These are phyloP conservation scores for Peromyscus aztecus DNA, from an alignment of 2,797 vertebrate genomes.

Conservation along the genomic window DNA sequence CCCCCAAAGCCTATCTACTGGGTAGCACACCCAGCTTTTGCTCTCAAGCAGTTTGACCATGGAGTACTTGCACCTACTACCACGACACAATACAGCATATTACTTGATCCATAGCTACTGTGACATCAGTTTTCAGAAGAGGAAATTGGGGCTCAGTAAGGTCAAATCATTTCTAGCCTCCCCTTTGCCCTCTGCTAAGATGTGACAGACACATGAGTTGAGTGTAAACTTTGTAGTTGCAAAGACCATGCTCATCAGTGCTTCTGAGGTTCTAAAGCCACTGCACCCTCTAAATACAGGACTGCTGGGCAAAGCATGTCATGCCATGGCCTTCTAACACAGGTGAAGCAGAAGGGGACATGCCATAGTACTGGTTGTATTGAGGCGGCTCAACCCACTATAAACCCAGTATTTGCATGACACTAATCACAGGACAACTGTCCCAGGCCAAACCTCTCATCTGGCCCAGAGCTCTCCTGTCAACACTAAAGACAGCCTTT, in stretches of 20 bases:
- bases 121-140: conserved; percentile 18
- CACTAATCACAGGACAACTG: conserved; percentile 1
- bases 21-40: not conserved
- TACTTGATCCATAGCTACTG: not conserved
- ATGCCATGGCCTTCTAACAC: not conserved
- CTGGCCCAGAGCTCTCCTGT: not conserved
- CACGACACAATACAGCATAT: not conserved
- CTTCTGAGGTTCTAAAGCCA: conserved; percentile 44
- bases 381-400: not conserved
- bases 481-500: conserved; percentile 21
- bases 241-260: not conserved
- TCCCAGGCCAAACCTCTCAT: not conserved
- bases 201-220: not conserved
- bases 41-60: not conserved
- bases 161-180: not conserved
- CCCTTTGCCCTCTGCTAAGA: not conserved
- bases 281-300: not conserved
- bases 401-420: not conserved
- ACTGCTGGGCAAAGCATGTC: not conserved
- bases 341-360: conserved; percentile 25
- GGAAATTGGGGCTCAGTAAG: not conserved
- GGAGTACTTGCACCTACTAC: not conserved
- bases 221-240: conserved; percentile 46
- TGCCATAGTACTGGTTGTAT: not conserved
- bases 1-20: not conserved